phyloP scores from a whole-genome alignment of 2,888 invertebrate genomes.

The Cabera pusaria region DNA sequence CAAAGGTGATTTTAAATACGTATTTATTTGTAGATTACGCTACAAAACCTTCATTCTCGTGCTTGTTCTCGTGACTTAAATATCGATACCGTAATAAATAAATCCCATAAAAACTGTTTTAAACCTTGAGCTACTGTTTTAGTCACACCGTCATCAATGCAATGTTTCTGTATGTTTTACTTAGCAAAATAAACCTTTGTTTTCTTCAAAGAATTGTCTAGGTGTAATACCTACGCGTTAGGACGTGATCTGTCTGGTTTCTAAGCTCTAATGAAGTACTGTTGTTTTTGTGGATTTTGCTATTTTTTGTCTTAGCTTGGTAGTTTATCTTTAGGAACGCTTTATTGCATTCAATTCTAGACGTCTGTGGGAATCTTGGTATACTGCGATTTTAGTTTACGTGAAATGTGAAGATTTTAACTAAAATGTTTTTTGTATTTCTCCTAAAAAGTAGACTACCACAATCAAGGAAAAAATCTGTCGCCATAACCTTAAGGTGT shows the following conservation, averaged over 20 bases:
- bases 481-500: no score
- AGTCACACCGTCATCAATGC: neutral
- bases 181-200: slow-evolving; percentile 20
- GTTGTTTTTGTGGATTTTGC: slow-evolving; percentile 12
- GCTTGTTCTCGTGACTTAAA: no score
- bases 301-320: slow-evolving; percentile 8
- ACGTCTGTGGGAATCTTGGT: slow-evolving; percentile 7
- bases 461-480: no score
- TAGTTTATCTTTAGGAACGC: slow-evolving; percentile 9
- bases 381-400: slow-evolving; percentile 1
- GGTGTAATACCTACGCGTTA: slow-evolving; percentile 20
- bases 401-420: no score
- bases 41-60: no score
- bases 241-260: slow-evolving; percentile 19
- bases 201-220: slow-evolving; percentile 16
- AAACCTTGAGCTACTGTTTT: no score
- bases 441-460: no score
- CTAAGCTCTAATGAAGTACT: slow-evolving; percentile 18
- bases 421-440: no score
- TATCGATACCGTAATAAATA: no score
- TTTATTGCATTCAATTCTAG: slow-evolving; percentile 13
- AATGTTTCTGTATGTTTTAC: slow-evolving; percentile 8
- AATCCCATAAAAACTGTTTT: no score
- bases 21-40: no score
- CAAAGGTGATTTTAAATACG: no score